phyloP scores from a whole-genome alignment of 1,140 invertebrate genomes.

The Heliconius congener region DNA sequence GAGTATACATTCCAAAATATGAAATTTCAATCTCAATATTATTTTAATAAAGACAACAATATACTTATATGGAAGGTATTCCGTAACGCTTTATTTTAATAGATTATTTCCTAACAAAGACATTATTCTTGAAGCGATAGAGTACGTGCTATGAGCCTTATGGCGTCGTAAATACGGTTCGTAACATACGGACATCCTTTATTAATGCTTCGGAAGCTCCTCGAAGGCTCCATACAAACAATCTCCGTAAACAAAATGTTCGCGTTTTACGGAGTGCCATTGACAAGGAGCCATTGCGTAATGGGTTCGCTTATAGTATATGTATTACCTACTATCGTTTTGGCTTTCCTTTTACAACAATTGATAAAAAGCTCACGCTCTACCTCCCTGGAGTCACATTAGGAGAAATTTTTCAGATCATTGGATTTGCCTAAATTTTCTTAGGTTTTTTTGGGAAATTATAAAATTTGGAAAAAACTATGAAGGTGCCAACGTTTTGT shows the following conservation, averaged over 20 bases:
- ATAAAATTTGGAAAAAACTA: too few species aligned
- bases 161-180: slow-evolving; percentile 9
- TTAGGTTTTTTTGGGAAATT: neutral
- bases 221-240: slow-evolving; percentile 29
- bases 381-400: slow-evolving; percentile 3
- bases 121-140: slow-evolving; percentile 2
- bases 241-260: slow-evolving; percentile 33
- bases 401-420: neutral
- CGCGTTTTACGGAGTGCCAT: slow-evolving; percentile 26
- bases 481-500: too few species aligned
- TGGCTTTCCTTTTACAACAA: neutral
- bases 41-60: neutral
- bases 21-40: neutral
- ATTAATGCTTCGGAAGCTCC: slow-evolving; percentile 27
- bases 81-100: slow-evolving; percentile 17
- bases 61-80: slow-evolving; percentile 11
- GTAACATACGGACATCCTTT: slow-evolving; percentile 6
- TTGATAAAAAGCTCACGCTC: slow-evolving; percentile 12
- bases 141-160: slow-evolving; percentile 17
- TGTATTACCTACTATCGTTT: slow-evolving; percentile 13
- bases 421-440: neutral
- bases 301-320: slow-evolving; percentile 27
- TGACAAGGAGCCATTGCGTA: slow-evolving; percentile 30
- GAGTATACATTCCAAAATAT: neutral
- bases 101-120: slow-evolving; percentile 17